These are phyloP conservation scores for Azemiops feae DNA, from an alignment of 2,113 vertebrate species.

Conservation along the genomic window DNA sequence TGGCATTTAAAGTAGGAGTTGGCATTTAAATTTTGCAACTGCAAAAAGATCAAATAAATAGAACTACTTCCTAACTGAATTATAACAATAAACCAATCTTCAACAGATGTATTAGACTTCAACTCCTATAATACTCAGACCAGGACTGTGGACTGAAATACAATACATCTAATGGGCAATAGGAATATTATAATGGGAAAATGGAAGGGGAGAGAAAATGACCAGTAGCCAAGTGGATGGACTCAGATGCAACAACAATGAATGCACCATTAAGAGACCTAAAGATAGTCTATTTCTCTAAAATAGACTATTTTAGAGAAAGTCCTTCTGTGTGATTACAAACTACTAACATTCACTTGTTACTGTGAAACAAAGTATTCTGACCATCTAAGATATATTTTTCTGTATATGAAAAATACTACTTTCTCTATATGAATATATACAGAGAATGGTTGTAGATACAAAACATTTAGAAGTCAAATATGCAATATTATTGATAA, in stretches of 20 bases:
- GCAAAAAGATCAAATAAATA: slow-evolving; percentile 29
- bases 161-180: not conserved
- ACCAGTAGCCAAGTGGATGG: not conserved
- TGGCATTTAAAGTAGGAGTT: not conserved
- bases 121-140: not conserved
- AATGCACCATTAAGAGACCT: not conserved
- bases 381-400: not conserved
- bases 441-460: not conserved
- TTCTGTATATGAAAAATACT: not conserved
- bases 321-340: not conserved
- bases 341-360: not conserved
- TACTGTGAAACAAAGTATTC: not conserved
- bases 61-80: not conserved
- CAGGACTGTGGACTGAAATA: not conserved
- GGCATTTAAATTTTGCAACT: slow-evolving; percentile 8
- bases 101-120: not conserved
- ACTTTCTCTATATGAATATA: not conserved
- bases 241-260: not conserved
- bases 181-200: not conserved
- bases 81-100: not conserved
- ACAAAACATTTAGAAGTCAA: not conserved
- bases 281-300: too few species aligned
- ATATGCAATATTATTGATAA: not conserved
- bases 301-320: not conserved
- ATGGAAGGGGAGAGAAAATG: not conserved